Evolutionary conservation across 2,797 vertebrate genomes (phyloP).

Genomic region (Ataeniobius toweri): DNA sequence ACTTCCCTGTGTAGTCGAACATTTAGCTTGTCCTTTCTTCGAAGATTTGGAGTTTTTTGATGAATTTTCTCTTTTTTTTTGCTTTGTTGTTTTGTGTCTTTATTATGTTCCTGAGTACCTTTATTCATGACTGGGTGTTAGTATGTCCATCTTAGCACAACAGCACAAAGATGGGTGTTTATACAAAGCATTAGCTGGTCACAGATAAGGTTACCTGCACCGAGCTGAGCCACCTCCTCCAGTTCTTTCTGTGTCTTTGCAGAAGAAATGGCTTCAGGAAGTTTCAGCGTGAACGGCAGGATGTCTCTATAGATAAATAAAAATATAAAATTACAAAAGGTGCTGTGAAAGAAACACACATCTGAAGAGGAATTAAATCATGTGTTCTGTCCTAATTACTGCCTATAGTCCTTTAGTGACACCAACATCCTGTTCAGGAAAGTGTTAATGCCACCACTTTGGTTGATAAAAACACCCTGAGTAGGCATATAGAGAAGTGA

Average conservation of each 20-base stretch:
- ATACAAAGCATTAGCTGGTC: neutral
- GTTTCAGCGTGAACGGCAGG: conserved; percentile 90
- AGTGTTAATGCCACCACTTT: conserved; percentile 33
- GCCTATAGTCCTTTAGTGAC: conserved; percentile 1
- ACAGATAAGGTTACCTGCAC: conserved; percentile 80
- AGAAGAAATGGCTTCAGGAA: conserved; percentile 89
- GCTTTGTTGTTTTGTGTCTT: neutral
- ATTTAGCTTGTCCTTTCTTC: neutral
- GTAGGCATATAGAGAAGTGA: conserved; percentile 32
- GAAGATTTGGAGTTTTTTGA: neutral
- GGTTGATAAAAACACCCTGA: conserved; percentile 18
- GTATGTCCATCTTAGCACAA: neutral
- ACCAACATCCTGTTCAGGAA: conserved; percentile 3
- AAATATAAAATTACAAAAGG: neutral
- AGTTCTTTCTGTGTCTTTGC: conserved; percentile 92
- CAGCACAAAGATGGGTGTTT: neutral
- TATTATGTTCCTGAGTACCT: neutral
- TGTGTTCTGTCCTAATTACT: neutral
- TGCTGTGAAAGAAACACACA: neutral
- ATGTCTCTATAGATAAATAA: conserved; percentile 83
- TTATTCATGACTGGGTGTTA: neutral
- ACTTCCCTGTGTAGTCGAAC: too few relatives aligned
- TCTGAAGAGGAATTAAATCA: neutral
- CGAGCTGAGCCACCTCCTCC: conserved; percentile 91
- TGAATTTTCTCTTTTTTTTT: too few relatives aligned